These are phyloP conservation scores for Ochropleura plecta DNA, from an alignment of 2,888 invertebrate species.

Conservation along the genomic window DNA sequence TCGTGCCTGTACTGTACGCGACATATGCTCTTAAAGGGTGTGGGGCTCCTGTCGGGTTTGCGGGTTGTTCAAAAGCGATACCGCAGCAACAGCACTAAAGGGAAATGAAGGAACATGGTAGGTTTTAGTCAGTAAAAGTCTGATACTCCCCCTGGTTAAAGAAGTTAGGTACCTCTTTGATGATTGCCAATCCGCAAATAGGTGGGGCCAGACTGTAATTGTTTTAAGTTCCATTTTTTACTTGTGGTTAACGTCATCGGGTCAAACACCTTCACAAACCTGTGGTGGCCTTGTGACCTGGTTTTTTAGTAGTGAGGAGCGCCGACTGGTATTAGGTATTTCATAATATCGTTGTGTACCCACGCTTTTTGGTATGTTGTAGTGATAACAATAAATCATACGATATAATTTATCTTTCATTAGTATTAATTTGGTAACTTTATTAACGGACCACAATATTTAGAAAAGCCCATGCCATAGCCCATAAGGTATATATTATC, in stretches of 20 bases:
- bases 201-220: slow-evolving; percentile 6
- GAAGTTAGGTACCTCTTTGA: no score
- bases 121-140: no score
- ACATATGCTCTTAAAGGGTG: no score
- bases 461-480: not conserved
- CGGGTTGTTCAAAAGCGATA: no score
- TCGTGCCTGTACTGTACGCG: not conserved
- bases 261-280: slow-evolving; percentile 32
- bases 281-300: slow-evolving; percentile 32
- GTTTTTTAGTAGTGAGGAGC: slow-evolving; percentile 30
- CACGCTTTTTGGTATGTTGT: slow-evolving; percentile 23
- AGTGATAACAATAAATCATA: slow-evolving; percentile 7
- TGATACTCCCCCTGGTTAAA: no score
- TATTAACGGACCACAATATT: not conserved
- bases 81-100: no score
- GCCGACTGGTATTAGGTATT: slow-evolving; percentile 16
- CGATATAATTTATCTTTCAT: not conserved
- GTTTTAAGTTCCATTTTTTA: not conserved
- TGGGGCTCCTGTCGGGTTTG: no score
- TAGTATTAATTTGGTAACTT: not conserved
- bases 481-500: not conserved
- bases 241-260: slow-evolving; percentile 9
- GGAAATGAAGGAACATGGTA: no score
- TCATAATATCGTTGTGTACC: slow-evolving; percentile 18
- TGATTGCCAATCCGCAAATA: no score